Evolutionary conservation across 64 coral and sea anemone genomes (phyloP).

Genomic region (Pocillopora damicornis): DNA sequence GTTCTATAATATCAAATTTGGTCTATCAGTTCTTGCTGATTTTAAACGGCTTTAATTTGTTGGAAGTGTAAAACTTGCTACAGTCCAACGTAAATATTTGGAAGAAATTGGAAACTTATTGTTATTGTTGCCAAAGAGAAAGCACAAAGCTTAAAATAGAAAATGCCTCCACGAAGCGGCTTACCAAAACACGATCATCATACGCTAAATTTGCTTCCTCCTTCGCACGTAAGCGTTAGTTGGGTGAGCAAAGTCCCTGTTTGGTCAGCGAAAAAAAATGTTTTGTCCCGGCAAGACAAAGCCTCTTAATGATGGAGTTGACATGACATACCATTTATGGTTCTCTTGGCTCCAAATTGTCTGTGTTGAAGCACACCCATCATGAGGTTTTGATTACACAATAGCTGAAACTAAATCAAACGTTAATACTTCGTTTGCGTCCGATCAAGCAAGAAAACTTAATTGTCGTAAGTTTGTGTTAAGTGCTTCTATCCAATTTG

Average conservation of each 20-base stretch:
- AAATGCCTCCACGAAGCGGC: background rate
- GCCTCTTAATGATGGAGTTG: background rate
- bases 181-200: background rate
- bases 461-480: background rate
- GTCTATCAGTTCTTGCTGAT: background rate
- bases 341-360: conserved; percentile 15
- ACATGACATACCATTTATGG: background rate
- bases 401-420: conserved; percentile 14
- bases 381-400: background rate
- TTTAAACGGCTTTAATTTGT: too few relatives aligned
- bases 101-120: too few relatives aligned
- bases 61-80: too few relatives aligned
- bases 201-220: background rate
- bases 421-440: background rate
- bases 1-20: background rate
- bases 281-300: conserved; percentile 6
- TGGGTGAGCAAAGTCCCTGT: background rate
- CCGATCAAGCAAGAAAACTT: background rate
- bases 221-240: background rate
- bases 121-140: background rate
- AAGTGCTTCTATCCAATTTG: background rate
- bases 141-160: background rate
- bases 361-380: conserved; percentile 20
- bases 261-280: background rate
- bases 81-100: too few relatives aligned